Base-by-base conservation (phyloP, 2,797 vertebrate genomes). In the Percopsis omiscomaycus region DNA sequence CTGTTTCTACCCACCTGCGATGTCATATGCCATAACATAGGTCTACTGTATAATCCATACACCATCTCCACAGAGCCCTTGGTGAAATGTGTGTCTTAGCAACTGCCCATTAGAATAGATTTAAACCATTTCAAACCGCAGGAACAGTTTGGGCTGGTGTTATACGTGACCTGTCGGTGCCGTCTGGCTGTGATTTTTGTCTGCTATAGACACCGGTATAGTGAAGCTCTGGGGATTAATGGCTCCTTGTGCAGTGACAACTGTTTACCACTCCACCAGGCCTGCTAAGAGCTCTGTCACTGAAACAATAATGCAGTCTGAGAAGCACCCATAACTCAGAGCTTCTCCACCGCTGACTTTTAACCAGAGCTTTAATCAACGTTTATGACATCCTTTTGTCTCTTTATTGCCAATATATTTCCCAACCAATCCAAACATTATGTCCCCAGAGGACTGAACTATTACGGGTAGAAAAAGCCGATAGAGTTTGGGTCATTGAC, bases 331-430 rank as follows among this genome's bases (percentile, higher is more conserved):
- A 91, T 94, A 94, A 94, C 86, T 94, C 93, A 93, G 85, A 72
- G 81, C 77, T 79, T 84, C 86, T 89, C 84, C 82, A 88, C 87
- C 90, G 86, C 71, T 88, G 87, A 92, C 89, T 92, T 90, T 93
- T 93, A 93, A 93, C 87, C 89, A 80, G 83, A 86, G 86, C 89
- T 92, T 94, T 93, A 93, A 93, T 92, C 92, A 93, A 91, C 88
- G 83, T 94, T 93, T 94, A 94, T 93, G 92, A 92, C 91, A 91
- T 90, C 87, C 91, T 88, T 92, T 92, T 93, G 89, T 93, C 90
- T 91, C 89, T 93, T 93, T 94, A 93, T 92, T 90, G 93, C 89
- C 91, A 85, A 93, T 93, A 94, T 93, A 93, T 93, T 92, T 92
- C 83, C 85, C 78, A 82, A 89, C 85, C 85, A 82, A 91, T 92